Conservation (phyloP, 2,797 vertebrate species). For the Lepilemur ruficaudatus region DNA sequence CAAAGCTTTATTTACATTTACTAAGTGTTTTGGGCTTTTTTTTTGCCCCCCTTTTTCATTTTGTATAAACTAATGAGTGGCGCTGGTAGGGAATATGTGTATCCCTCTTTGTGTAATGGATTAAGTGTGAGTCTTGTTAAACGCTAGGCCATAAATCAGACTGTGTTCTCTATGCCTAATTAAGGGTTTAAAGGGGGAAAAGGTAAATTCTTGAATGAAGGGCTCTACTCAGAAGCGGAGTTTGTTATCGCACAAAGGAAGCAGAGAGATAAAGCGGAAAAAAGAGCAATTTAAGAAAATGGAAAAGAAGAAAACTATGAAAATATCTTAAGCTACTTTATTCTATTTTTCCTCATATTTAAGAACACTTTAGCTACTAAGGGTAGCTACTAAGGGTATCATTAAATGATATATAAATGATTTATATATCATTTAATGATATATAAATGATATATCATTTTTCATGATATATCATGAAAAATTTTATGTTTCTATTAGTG, state of each 20-base stretch:
- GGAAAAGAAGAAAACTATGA: slow-evolving; percentile 13
- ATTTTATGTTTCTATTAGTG: slow-evolving; percentile 16
- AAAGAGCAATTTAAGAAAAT: slow-evolving; percentile 48
- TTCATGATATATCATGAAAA: not conserved
- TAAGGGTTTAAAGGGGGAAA: slow-evolving; percentile 70
- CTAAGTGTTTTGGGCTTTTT: slow-evolving; percentile 44
- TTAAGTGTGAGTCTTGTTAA: slow-evolving; percentile 75
- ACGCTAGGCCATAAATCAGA: slow-evolving; percentile 74
- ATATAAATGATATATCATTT: too few relatives aligned
- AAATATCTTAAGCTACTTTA: slow-evolving; percentile 33
- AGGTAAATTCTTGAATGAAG: slow-evolving; percentile 77
- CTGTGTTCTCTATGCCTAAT: slow-evolving; percentile 70
- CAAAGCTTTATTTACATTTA: slow-evolving; percentile 79
- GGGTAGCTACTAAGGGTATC: not conserved
- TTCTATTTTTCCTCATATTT: not conserved
- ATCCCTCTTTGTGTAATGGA: slow-evolving; percentile 76
- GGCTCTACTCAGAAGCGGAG: slow-evolving; percentile 59
- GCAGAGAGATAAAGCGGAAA: slow-evolving; percentile 62
- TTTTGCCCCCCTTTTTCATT: slow-evolving; percentile 2
- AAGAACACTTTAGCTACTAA: not conserved
- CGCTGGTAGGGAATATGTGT: slow-evolving; percentile 67
- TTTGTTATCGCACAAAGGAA: slow-evolving; percentile 68
- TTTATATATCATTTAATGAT: too few relatives aligned
- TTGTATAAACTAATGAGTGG: slow-evolving; percentile 76
- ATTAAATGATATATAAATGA: too few relatives aligned